Base-by-base conservation (phyloP, 2,113 vertebrate genomes). In the Antidorcas marsupialis region DNA sequence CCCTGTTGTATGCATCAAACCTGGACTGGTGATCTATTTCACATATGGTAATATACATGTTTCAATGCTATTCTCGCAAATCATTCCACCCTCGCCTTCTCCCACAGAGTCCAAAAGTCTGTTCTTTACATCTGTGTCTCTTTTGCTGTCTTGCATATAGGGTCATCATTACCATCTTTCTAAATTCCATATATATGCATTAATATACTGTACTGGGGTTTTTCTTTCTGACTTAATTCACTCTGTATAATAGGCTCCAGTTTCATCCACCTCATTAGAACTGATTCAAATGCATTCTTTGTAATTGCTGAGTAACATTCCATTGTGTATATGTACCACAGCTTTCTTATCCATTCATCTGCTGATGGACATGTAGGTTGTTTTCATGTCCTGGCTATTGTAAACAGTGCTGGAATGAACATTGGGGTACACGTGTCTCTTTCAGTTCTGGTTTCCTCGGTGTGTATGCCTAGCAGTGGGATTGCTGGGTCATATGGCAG, bases 331-430 rank as follows among this genome's bases (percentile, higher is more conserved):
- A 36, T 36, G 64, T 36, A 71, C 64, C 64, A n/a, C 4, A 67
- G 33, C 64, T 36, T 71, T 21, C n/a, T 71, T 71, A 71, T 23
- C 67, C 67, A 36, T 36, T 11, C 2, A 1, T 71, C n/a, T 71
- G 67, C 67, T 0, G 0, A 11, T 36, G 64, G 9, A 11, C 33
- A 71, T 67, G 0, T 36, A 67, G 62, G 62, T n/a, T 67, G 64
- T 8, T 67, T 67, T 0, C 33, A 21, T 36, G 64, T 67, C 64
- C 64, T 36, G 0, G n/a, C n/a, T 39, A 23, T 71, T 39, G 5
- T 71, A 23, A 71, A 71, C 67, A 71, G 19, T 23, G 67, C n/a
- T 36, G 9, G 0, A 2, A 39, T 23, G n/a, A 71, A 71, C 67
- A 71, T 0, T 71, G 67, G 19, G 9, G 19, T 39, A 6, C 19